Conservation (phyloP, 1,140 invertebrate species). For the Rhizoglyphus robini region DNA sequence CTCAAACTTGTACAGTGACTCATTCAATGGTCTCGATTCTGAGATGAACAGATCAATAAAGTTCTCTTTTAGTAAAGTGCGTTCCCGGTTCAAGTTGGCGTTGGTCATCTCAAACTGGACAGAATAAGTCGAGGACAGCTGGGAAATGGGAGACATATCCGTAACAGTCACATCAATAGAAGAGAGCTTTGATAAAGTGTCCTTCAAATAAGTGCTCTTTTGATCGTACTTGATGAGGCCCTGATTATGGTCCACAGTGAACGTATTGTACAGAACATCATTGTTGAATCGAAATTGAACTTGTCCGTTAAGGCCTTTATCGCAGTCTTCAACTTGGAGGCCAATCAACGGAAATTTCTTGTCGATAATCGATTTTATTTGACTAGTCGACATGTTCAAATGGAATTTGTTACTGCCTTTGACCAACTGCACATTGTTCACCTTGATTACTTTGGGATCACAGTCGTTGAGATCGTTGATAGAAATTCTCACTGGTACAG, state of each 20-base stretch:
- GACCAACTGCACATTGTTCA: background rate
- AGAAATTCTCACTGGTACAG: slow-evolving; percentile 51
- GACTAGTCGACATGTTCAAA: background rate
- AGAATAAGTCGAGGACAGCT: background rate
- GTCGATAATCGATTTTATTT: background rate
- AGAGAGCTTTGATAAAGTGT: background rate
- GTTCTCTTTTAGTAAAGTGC: background rate
- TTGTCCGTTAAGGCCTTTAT: background rate
- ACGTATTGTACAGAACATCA: background rate
- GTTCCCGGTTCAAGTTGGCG: background rate
- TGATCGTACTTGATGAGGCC: background rate
- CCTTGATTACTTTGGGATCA: slow-evolving; percentile 39
- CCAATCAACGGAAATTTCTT: background rate
- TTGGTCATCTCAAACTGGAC: background rate
- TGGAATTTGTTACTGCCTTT: background rate
- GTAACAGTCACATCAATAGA: background rate
- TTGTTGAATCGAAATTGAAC: background rate
- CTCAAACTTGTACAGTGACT: slow-evolving; percentile 6
- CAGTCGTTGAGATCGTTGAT: slow-evolving; percentile 79
- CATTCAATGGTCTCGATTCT: background rate
- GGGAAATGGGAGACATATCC: background rate
- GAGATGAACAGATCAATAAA: slow-evolving; percentile 7
- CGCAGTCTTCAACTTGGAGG: background rate
- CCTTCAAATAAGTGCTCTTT: background rate
- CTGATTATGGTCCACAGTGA: background rate